Percentiles rank a stretch among this genome's conserved stretches.
Conservation (phyloP, 2,797 vertebrate species). For the Phrynocephalus vlangalii region DNA sequence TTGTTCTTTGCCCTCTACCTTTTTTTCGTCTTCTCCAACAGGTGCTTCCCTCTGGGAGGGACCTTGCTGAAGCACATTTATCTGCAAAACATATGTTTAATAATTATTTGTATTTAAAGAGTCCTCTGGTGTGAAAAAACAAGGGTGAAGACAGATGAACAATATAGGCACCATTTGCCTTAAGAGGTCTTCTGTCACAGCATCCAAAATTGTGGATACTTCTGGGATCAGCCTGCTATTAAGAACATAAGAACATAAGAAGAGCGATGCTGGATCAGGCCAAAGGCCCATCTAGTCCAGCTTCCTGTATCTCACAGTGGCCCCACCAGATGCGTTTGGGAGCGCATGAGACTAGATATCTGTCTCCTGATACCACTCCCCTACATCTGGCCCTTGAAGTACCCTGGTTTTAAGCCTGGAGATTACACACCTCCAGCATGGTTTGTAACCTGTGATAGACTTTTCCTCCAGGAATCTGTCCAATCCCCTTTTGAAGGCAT, state of each 20-base stretch:
- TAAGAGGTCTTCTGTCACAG: neutral
- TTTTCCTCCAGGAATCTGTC: too few relatives aligned
- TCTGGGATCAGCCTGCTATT: neutral
- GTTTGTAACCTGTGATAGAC: too few relatives aligned
- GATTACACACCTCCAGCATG: too few relatives aligned
- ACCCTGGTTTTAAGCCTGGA: too few relatives aligned
- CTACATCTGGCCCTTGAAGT: too few relatives aligned
- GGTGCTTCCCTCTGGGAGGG: constrained; percentile 53
- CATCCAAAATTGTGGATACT: neutral
- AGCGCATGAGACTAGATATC: too few relatives aligned
- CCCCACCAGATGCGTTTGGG: too few relatives aligned
- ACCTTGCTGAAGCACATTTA: constrained; percentile 77
- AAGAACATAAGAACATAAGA: neutral
- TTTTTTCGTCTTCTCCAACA: constrained; percentile 68
- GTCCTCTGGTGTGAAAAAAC: neutral
- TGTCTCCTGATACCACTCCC: too few relatives aligned
- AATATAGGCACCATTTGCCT: neutral
- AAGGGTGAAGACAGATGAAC: neutral
- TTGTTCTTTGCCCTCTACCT: constrained; percentile 64
- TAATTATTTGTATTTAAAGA: neutral
- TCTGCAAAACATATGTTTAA: constrained; percentile 60
- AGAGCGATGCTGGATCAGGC: too few relatives aligned
- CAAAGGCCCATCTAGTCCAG: too few relatives aligned
- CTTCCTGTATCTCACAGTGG: too few relatives aligned
- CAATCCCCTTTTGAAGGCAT: too few relatives aligned